Evolutionary conservation across 1,140 invertebrate species (phyloP), one percentile per base, ranked within the genome.

Genomic region (Micrasema minimum): DNA sequence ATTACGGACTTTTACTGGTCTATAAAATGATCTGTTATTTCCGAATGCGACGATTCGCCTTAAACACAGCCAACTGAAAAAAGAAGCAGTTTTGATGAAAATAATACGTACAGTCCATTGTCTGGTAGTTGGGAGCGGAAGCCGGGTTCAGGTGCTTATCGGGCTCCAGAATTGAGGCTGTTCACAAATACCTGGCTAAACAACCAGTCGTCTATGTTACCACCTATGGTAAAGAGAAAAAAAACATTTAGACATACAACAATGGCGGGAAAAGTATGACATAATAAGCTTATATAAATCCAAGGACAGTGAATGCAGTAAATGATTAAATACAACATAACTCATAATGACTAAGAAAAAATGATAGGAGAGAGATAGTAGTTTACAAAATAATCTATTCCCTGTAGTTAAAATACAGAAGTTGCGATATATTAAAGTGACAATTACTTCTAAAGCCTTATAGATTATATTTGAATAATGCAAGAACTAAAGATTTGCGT

Each of bases 91-190:
- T 46, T 76, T 72, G 61, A 76, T 75, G 20, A 20, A 20, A 12
- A 31, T 71, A 35, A 81, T 85, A 85, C 83, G 81, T 85, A 85
- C 83, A 72, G 14, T 69, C 81, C 83, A 85, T 84, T 66, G 81
- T 82, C 71, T 80, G 80, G 80, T 82, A 83, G 78, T 82, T 83
- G 35, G 79, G 78, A 61, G 80, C 77, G 7, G 81, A 79, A 61
- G 79, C 78, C 26, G 76, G 59, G 53, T 80, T 82, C 66, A 82
- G 23, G 6, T 11, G 66, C 75, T 79, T 75, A 66, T 45, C 55
- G 31, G 53, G 22, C 57, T 57, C 66, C 66, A 69, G 26, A 59
- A 23, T 55, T 31, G n/a, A 26, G 5, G 22, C 16, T 53, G 37
- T 18, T 20, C 16, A 20, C 18, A 14, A 38, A 66, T 11, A 37